These are phyloP conservation scores for Sebastes minor DNA, from an alignment of 2,797 vertebrate genomes.

Conservation along the genomic window DNA sequence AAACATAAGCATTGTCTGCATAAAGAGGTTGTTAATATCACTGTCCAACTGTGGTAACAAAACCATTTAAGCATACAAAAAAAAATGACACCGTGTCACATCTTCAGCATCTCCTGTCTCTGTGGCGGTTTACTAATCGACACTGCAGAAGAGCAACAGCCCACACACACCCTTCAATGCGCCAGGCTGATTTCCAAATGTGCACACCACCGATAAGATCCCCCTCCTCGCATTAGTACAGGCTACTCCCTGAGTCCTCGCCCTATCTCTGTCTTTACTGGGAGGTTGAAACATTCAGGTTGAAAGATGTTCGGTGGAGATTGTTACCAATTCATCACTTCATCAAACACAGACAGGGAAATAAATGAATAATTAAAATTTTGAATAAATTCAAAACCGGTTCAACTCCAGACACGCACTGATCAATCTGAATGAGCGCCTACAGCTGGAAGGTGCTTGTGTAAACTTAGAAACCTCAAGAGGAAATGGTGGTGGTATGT, in stretches of 20 bases:
- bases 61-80: neutral
- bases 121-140: conserved; percentile 64
- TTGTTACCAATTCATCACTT: neutral
- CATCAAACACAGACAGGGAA: neutral
- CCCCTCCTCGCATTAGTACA: conserved; percentile 33
- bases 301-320: too few species aligned
- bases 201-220: conserved; percentile 67
- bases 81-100: neutral
- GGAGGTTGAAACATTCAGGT: neutral
- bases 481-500: conserved; percentile 69
- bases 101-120: neutral
- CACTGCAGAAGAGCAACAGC: conserved; percentile 2
- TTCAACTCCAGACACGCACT: neutral
- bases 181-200: conserved; percentile 45
- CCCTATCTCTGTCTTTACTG: neutral
- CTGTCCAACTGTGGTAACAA: neutral
- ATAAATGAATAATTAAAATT: neutral
- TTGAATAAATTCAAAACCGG: neutral
- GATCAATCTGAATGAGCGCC: neutral
- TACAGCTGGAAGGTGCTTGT: conserved; percentile 2
- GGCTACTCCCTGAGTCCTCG: conserved; percentile 42
- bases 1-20: neutral
- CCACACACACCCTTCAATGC: conserved; percentile 64
- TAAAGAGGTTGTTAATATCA: neutral
- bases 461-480: conserved; percentile 40